Conservation (phyloP, 1,140 invertebrate species). For the Drosophila kepulauana region DNA sequence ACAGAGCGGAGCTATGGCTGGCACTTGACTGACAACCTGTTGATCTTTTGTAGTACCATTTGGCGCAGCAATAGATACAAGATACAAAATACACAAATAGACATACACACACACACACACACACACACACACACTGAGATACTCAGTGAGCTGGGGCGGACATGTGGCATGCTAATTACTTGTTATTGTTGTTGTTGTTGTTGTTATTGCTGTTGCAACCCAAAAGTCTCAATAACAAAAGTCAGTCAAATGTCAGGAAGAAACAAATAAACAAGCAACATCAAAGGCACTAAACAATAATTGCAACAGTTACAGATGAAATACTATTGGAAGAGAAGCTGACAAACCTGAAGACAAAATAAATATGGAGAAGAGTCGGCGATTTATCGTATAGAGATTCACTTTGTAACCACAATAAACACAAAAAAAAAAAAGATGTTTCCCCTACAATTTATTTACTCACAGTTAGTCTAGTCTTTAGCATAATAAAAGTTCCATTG, state of each 20-base stretch:
- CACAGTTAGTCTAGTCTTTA: background rate
- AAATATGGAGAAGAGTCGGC: background rate
- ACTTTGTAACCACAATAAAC: no score
- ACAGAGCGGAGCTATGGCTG: constrained; percentile 1
- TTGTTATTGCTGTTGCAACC: constrained; percentile 2
- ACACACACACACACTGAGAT: background rate
- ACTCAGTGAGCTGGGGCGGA: constrained; percentile 8
- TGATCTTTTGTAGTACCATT: constrained; percentile 22
- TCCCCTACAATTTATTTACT: background rate
- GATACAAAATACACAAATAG: background rate
- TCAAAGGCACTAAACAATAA: background rate
- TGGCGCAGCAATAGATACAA: constrained; percentile 16
- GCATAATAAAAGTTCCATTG: background rate
- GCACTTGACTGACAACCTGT: constrained; percentile 21
- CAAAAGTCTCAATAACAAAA: constrained; percentile 14
- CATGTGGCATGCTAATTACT: constrained; percentile 17
- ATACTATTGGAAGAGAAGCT: no score
- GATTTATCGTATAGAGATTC: no score
- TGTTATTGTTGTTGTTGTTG: background rate
- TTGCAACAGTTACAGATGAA: background rate
- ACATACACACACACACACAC: constrained; percentile 2
- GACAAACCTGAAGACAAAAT: no score
- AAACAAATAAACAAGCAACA: constrained; percentile 1
- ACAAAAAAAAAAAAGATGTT: background rate
- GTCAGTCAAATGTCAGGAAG: constrained; percentile 16